These are phyloP conservation scores for Hirtodrosophila trivittata DNA, from an alignment of 2,888 invertebrate genomes.

Conservation along the genomic window DNA sequence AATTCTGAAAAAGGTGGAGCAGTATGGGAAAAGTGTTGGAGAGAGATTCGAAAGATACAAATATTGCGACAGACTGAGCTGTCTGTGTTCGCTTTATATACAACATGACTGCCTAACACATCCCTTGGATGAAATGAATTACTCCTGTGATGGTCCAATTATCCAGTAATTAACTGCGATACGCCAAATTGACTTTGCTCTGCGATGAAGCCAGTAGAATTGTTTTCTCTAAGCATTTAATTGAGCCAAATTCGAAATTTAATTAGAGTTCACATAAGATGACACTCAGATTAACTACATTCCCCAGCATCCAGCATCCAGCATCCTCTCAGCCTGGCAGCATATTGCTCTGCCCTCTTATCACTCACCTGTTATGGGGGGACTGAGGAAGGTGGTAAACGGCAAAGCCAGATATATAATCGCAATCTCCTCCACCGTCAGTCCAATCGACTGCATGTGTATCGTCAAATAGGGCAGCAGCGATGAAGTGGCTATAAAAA, in stretches of 20 bases:
- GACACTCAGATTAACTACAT: constrained; percentile 26
- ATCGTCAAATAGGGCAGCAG: constrained; percentile 93
- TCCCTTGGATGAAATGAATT: too few relatives aligned
- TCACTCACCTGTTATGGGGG: constrained; percentile 89
- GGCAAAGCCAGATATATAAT: constrained; percentile 94
- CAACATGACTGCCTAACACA: too few relatives aligned
- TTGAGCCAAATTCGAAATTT: constrained; percentile 25
- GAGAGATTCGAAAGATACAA: constrained; percentile 29
- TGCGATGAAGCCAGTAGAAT: background rate
- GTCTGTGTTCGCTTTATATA: too few relatives aligned
- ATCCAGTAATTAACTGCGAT: background rate
- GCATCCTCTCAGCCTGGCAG: background rate
- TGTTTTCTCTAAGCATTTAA: constrained; percentile 6
- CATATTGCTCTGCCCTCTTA: background rate
- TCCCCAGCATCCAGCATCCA: background rate
- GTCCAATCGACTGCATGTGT: constrained; percentile 94
- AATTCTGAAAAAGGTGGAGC: too few relatives aligned
- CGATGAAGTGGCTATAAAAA: constrained; percentile 89
- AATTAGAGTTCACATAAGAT: constrained; percentile 37
- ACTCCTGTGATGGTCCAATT: too few relatives aligned
- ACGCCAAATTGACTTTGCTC: background rate
- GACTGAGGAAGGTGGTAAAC: constrained; percentile 93
- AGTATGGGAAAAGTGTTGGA: too few relatives aligned
- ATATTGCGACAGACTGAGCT: constrained; percentile 29
- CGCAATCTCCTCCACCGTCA: constrained; percentile 93